phyloP scores from a whole-genome alignment of 1,140 invertebrate genomes.

The Tigriopus japonicus region DNA sequence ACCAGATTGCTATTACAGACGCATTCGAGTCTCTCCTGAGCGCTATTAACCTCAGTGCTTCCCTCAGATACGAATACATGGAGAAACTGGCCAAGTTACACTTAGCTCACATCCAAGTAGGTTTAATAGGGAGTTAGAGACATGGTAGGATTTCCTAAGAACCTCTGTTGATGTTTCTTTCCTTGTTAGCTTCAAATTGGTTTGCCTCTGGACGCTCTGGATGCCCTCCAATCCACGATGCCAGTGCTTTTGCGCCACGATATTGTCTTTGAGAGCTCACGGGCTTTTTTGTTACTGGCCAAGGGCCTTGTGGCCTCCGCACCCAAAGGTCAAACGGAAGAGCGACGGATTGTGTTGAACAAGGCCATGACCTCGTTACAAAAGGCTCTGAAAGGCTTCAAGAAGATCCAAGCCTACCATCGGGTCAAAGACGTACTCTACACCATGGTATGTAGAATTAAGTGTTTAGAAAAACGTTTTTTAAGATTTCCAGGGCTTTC shows the following conservation, averaged over 20 bases:
- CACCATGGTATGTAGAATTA: constrained; percentile 38
- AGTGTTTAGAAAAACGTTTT: no score
- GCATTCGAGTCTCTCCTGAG: no score
- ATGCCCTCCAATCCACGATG: constrained; percentile 44
- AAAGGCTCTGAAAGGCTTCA: constrained; percentile 43
- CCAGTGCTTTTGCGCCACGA: constrained; percentile 53
- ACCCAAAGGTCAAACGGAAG: constrained; percentile 24
- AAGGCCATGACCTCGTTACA: constrained; percentile 42
- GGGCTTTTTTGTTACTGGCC: constrained; percentile 33
- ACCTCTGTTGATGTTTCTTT: no score
- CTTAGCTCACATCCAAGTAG: constrained; percentile 46
- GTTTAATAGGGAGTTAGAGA: constrained; percentile 1
- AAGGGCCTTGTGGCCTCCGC: constrained; percentile 35
- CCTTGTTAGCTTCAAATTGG: constrained; percentile 50
- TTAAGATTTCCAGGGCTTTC: no score
- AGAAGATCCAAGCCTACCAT: constrained; percentile 47
- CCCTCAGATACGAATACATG: constrained; percentile 34
- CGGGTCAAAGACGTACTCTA: constrained; percentile 48
- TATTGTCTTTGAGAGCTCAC: constrained; percentile 52
- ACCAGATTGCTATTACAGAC: no score
- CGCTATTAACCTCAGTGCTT: no score
- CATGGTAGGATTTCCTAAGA: no score
- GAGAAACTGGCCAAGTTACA: constrained; percentile 51
- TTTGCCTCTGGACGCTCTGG: constrained; percentile 47
- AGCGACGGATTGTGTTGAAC: constrained; percentile 33